Evolutionary conservation across 1,140 invertebrate genomes (phyloP), one percentile per base, ranked within the genome.

Genomic region (Platorchestia sp.): DNA sequence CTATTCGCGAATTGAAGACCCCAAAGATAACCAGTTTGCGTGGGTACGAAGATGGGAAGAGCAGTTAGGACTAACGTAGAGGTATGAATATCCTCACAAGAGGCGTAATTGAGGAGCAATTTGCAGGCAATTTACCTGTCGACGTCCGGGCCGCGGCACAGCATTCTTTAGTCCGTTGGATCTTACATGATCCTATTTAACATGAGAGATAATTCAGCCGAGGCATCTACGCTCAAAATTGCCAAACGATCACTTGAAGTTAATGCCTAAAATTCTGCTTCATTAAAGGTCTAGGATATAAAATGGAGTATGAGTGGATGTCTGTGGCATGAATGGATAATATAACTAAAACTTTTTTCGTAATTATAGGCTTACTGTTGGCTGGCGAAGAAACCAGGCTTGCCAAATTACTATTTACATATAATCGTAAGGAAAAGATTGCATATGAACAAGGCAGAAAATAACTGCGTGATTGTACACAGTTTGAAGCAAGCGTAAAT

Each of bases 51-150:
- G 59, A 75, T 36, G 59, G 10, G 7, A 41, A 42, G 87, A 41
- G n/a, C 41, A 44, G 87, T 89, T 89, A 89, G 87, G 87, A 44
- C 87, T 89, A 89, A 89, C 5, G 10, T 27, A 42, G 43, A 44
- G 41, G 87, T 89, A 89, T 89, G 87, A 89, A 89, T 89, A 89
- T 89, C 87, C 41, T 89, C 43, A 43, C 87, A 44, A 89, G 87
- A 41, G 87, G 43, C n/a, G 87, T 89, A 89, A 89, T 89, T 89
- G 87, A 42, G 87, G 87, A 89, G 87, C 87, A 89, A 89, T 89
- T 89, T 44, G 87, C 87, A 41, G 41, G 87, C 87, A 89, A 89
- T 89, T 89, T 89, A 89, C 87, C 43, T 89, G 87, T 89, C 87
- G 36, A 89, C 87, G 87, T 89, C 36, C n/a, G 43, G 87, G 43